A percentile compares a stretch with the other conserved stretches of the same genome.
Conservation (phyloP, 2,797 vertebrate genomes). For the Helicolenus hilgendorfi region DNA sequence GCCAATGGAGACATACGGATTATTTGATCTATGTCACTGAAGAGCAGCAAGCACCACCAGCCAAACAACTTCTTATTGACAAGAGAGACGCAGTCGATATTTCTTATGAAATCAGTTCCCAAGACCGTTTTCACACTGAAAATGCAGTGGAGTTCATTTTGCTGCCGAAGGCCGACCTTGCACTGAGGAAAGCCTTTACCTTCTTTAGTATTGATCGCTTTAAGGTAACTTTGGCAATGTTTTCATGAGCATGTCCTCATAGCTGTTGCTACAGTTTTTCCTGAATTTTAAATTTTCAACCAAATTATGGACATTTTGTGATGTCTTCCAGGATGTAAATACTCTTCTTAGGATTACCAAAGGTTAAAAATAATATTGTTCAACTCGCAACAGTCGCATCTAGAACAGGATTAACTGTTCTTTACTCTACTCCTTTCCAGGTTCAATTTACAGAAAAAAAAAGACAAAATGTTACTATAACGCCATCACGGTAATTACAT, state of each 20-base stretch:
- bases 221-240: background rate
- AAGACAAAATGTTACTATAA: background rate
- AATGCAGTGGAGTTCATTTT: background rate
- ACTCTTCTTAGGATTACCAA: background rate
- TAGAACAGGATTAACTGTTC: background rate
- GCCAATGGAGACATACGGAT: background rate
- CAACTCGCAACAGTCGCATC: background rate
- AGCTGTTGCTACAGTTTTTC: background rate
- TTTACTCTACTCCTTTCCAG: background rate
- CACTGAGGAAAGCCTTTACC: background rate
- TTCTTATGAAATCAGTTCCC: background rate
- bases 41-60: background rate
- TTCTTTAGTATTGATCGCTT: background rate
- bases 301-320: background rate
- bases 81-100: background rate
- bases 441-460: background rate
- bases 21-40: background rate
- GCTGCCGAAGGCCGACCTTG: background rate
- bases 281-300: background rate
- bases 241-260: background rate
- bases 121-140: background rate
- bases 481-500: background rate
- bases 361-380: background rate
- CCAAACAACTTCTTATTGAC: background rate
- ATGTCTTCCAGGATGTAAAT: background rate